Base-by-base conservation (phyloP, 1,140 invertebrate genomes). In the Catajapyx aquilonaris region DNA sequence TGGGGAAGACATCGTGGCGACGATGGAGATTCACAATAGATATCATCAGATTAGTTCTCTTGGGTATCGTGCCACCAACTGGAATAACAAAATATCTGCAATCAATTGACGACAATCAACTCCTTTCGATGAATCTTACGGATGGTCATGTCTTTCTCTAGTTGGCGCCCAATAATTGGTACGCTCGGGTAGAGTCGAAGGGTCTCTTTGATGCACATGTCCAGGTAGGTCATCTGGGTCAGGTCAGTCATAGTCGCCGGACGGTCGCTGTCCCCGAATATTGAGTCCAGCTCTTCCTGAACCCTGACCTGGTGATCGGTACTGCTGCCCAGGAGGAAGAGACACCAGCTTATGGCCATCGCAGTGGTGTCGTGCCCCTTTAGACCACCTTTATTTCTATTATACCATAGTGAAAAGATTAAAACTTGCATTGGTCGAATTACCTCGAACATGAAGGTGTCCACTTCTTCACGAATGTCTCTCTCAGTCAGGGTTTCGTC, bases 381-480 rank as follows among this genome's bases (percentile, higher is more conserved):
- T n/a, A n/a, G n/a, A n/a, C n/a, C n/a, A n/a, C n/a, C n/a, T n/a
- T n/a, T n/a, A n/a, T n/a, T n/a, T n/a, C n/a, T n/a, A n/a, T n/a
- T n/a, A n/a, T n/a, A n/a, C n/a, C n/a, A n/a, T n/a, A n/a, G n/a
- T n/a, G n/a, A n/a, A n/a, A n/a, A n/a, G n/a, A n/a, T n/a, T n/a
- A n/a, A n/a, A n/a, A n/a, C 21, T 42, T 3, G n/a, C 13, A 48
- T 3, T 45, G 48, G 42, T 47, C 47, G 17, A 44, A 45, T 66
- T 36, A 80, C 79, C 44, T 76, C 75, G 42, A 80, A 58, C 71
- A 78, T 76, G 38, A 80, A 79, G 0, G 76, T 79, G 40, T 72
- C 71, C 13, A 71, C 65, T 52, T 77, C 71, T 45, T 76, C 64
- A 2, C 71, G 51, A 38, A 83, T 74, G 43, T 80, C 76, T 15